These are phyloP conservation scores for Orbicella faveolata DNA, from an alignment of 64 coral and sea anemone species.

Conservation along the genomic window DNA sequence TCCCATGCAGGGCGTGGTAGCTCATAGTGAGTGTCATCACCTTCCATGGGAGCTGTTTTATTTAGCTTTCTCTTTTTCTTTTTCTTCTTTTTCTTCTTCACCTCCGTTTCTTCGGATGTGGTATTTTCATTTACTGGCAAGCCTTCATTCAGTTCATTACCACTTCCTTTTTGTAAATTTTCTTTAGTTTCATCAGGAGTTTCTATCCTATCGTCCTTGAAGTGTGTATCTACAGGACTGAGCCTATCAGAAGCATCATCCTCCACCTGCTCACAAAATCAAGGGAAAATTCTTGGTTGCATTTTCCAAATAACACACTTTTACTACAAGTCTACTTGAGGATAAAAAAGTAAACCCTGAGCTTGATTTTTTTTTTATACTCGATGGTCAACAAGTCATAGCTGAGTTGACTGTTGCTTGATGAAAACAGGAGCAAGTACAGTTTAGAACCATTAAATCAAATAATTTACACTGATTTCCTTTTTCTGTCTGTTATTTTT, in stretches of 20 bases:
- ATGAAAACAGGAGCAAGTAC: too few relatives aligned
- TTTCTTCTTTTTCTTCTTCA: constrained; percentile 85
- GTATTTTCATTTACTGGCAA: constrained; percentile 19
- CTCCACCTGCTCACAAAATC: not conserved
- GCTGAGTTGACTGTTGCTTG: too few relatives aligned
- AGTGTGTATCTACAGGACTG: not conserved
- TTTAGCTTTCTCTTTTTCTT: constrained; percentile 72
- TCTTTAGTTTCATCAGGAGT: not conserved
- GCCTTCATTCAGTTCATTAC: not conserved
- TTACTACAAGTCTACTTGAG: too few relatives aligned
- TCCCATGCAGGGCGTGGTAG: constrained; percentile 61
- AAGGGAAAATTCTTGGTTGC: not conserved
- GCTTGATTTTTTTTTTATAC: too few relatives aligned
- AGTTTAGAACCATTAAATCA: too few relatives aligned
- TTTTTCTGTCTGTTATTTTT: too few relatives aligned
- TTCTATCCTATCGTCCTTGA: not conserved
- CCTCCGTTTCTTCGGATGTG: constrained; percentile 31
- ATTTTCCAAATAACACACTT: too few relatives aligned
- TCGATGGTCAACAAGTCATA: too few relatives aligned
- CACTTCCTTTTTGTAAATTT: not conserved
- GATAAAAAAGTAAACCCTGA: too few relatives aligned
- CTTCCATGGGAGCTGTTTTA: constrained; percentile 56
- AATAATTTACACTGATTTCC: too few relatives aligned
- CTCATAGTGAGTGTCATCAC: not conserved
- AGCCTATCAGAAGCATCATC: not conserved